phyloP scores from a whole-genome alignment of 2,888 invertebrate species.

The Alcis repandata region DNA sequence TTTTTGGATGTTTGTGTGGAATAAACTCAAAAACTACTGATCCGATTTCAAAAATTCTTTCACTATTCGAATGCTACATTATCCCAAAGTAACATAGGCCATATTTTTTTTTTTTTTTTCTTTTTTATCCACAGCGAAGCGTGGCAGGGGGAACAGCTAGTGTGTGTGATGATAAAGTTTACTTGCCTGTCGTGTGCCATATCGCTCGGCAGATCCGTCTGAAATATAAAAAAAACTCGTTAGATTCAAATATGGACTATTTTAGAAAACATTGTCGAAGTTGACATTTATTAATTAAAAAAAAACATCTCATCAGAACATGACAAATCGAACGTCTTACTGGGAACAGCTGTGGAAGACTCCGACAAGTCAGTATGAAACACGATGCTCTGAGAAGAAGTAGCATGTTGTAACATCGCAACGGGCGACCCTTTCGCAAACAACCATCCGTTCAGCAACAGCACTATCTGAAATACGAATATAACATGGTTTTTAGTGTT shows the following conservation, averaged over 20 bases:
- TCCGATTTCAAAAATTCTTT: too few species aligned
- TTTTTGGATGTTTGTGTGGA: too few species aligned
- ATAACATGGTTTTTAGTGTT: too few species aligned
- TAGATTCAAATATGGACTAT: too few species aligned
- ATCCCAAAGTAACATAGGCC: too few species aligned
- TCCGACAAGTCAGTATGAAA: slow-evolving; percentile 61
- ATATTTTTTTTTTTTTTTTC: neutral
- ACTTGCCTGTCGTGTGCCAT: slow-evolving; percentile 51
- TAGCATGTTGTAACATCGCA: slow-evolving; percentile 77
- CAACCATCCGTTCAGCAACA: slow-evolving; percentile 62
- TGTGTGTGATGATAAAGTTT: neutral
- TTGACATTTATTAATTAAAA: too few species aligned
- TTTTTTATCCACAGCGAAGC: too few species aligned
- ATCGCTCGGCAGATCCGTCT: slow-evolving; percentile 53
- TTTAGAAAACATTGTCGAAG: too few species aligned
- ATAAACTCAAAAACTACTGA: too few species aligned
- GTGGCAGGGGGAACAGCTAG: too few species aligned
- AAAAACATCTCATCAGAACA: neutral
- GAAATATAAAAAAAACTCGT: slow-evolving; percentile 29
- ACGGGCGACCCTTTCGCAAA: slow-evolving; percentile 61
- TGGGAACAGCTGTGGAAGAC: slow-evolving; percentile 51
- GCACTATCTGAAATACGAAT: slow-evolving; percentile 52
- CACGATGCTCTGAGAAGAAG: slow-evolving; percentile 76
- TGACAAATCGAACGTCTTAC: slow-evolving; percentile 39
- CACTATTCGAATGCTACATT: too few species aligned